These are phyloP conservation scores for Leuciscus waleckii DNA, from an alignment of 2,797 vertebrate species.

Conservation along the genomic window DNA sequence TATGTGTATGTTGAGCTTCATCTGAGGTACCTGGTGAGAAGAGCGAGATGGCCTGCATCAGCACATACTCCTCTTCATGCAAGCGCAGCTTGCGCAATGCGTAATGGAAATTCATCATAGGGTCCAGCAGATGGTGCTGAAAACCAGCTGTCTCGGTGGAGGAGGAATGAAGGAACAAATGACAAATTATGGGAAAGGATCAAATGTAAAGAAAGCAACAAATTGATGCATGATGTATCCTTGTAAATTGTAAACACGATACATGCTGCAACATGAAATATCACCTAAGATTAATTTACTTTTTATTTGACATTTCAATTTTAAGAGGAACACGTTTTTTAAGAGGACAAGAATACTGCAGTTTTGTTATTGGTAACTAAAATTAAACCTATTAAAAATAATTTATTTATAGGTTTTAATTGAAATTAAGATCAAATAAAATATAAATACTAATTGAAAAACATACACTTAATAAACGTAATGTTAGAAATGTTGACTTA, in stretches of 20 bases:
- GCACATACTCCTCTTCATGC: conserved; percentile 82
- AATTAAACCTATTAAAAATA: neutral
- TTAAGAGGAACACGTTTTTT: neutral
- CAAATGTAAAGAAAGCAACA: neutral
- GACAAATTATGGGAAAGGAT: neutral
- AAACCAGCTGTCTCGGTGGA: conserved; percentile 76
- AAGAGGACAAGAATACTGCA: neutral
- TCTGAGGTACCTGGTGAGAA: conserved; percentile 83
- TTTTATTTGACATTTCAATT: neutral
- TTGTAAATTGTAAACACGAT: neutral
- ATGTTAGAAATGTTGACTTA: neutral
- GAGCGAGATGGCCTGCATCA: conserved; percentile 82
- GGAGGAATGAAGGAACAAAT: neutral
- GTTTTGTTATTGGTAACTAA: neutral
- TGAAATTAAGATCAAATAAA: neutral
- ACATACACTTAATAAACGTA: neutral
- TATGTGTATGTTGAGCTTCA: neutral
- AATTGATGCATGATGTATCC: neutral
- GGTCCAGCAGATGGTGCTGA: conserved; percentile 81
- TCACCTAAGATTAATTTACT: neutral
- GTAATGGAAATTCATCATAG: conserved; percentile 81
- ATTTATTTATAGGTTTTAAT: too few relatives aligned
- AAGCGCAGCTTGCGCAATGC: conserved; percentile 75
- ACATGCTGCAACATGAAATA: neutral
- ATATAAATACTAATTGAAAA: neutral